phyloP scores from a whole-genome alignment of 2,888 invertebrate genomes.

The Monopis laevigella region DNA sequence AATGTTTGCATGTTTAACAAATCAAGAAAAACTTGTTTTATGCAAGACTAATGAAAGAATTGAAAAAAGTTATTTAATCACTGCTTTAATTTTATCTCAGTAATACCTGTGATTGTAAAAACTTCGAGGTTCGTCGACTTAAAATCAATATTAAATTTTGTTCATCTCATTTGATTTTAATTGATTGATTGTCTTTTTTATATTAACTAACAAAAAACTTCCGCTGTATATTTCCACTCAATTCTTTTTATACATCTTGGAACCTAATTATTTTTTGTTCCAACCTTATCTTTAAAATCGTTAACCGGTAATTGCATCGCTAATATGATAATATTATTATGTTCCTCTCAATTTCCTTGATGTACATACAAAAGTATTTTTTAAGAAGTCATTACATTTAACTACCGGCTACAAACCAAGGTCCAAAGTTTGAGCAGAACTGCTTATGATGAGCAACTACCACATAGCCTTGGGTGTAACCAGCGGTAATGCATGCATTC shows the following conservation, averaged over 20 bases:
- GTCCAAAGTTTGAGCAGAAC: slow-evolving; percentile 21
- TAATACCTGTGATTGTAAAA: background rate
- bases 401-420: slow-evolving; percentile 21
- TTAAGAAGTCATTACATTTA: slow-evolving; percentile 4
- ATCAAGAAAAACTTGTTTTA: slow-evolving; percentile 6
- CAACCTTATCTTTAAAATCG: no score
- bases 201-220: no score
- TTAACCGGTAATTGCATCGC: slow-evolving; percentile 2
- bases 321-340: slow-evolving; percentile 8
- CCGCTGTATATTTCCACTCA: no score
- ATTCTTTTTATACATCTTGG: no score
- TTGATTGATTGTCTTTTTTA: slow-evolving; percentile 8
- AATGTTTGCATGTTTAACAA: slow-evolving; percentile 3
- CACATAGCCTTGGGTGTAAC: slow-evolving; percentile 25
- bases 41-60: slow-evolving; percentile 1
- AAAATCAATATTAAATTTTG: slow-evolving; percentile 5
- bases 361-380: slow-evolving; percentile 3
- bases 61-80: no score
- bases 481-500: slow-evolving; percentile 26
- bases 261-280: no score
- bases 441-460: slow-evolving; percentile 1
- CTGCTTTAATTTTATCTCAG: no score
- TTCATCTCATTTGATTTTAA: slow-evolving; percentile 8
- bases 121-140: slow-evolving; percentile 1
- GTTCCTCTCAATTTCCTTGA: background rate